Evolutionary conservation across 2,888 invertebrate species (phyloP).

Genomic region (Andrena praecox): DNA sequence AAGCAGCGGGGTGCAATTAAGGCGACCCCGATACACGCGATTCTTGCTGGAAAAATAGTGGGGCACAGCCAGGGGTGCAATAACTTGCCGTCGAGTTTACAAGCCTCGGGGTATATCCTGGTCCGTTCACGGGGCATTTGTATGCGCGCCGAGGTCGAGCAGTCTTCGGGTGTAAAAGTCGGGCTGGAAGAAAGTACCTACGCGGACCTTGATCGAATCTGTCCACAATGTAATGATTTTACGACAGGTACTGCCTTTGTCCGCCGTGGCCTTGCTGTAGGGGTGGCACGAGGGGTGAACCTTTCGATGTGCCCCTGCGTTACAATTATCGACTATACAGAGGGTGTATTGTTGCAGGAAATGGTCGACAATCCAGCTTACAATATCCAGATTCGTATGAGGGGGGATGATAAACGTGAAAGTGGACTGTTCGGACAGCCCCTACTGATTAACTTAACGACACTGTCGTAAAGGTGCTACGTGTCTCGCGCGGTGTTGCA

Average conservation of each 20-base stretch:
- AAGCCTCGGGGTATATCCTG: not conserved
- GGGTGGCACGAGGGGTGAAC: not conserved
- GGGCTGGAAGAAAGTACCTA: not conserved
- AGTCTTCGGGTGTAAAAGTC: not conserved
- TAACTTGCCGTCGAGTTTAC: conserved; percentile 26
- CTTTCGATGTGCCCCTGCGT: not conserved
- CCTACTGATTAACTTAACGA: conserved; percentile 37
- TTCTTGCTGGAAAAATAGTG: not conserved
- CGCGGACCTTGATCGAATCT: conserved; percentile 63
- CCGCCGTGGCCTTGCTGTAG: not conserved
- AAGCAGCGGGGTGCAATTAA: conserved; percentile 1
- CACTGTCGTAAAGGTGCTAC: conserved; percentile 21
- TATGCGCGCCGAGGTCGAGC: not conserved
- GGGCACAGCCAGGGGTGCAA: conserved; percentile 8
- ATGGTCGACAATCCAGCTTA: not conserved
- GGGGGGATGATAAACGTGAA: not conserved
- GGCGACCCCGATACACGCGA: not conserved
- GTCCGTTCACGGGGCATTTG: not conserved
- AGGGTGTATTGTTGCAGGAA: conserved; percentile 20
- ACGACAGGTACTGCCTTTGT: conserved; percentile 52
- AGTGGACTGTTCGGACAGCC: not conserved
- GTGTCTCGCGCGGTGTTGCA: conserved; percentile 28
- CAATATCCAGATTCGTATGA: not conserved
- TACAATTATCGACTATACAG: conserved; percentile 40
- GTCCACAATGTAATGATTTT: conserved; percentile 76